These are phyloP conservation scores for Philotrypesis tridentata DNA, from an alignment of 1,140 invertebrate genomes.

Conservation along the genomic window DNA sequence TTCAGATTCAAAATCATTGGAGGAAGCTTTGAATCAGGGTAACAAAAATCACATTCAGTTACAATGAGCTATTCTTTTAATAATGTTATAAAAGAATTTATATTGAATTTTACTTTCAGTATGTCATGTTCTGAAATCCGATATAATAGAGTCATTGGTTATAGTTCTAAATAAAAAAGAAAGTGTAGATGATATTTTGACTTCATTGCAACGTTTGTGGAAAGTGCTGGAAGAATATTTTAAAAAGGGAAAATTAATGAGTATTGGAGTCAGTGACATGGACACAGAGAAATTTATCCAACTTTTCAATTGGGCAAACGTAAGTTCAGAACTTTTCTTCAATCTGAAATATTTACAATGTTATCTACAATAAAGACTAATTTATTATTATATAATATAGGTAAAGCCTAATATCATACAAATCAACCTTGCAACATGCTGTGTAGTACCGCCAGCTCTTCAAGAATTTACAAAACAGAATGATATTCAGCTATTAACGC, in stretches of 20 bases:
- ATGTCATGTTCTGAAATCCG: constrained; percentile 78
- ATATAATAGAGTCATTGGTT: constrained; percentile 83
- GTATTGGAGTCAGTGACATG: constrained; percentile 92
- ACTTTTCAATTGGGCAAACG: constrained; percentile 85
- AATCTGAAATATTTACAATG: not conserved
- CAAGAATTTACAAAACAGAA: constrained; percentile 92
- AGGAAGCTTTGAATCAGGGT: constrained; percentile 74
- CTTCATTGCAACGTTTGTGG: constrained; percentile 84
- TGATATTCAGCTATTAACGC: constrained; percentile 94
- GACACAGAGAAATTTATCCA: constrained; percentile 85
- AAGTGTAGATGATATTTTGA: constrained; percentile 73
- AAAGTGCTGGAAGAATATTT: constrained; percentile 81
- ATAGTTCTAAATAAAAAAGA: constrained; percentile 78
- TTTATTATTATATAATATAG: constrained; percentile 65
- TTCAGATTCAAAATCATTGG: constrained; percentile 67
- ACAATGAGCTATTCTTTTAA: not conserved
- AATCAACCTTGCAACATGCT: constrained; percentile 96
- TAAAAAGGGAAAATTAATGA: constrained; percentile 78
- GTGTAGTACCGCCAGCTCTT: constrained; percentile 93
- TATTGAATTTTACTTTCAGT: constrained; percentile 73
- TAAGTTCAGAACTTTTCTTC: constrained; percentile 60
- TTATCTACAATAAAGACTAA: not conserved
- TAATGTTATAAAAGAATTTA: constrained; percentile 16
- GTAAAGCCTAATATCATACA: constrained; percentile 94
- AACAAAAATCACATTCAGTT: constrained; percentile 31